phyloP scores from a whole-genome alignment of 1,140 invertebrate genomes.

The Solenopsis fugax region DNA sequence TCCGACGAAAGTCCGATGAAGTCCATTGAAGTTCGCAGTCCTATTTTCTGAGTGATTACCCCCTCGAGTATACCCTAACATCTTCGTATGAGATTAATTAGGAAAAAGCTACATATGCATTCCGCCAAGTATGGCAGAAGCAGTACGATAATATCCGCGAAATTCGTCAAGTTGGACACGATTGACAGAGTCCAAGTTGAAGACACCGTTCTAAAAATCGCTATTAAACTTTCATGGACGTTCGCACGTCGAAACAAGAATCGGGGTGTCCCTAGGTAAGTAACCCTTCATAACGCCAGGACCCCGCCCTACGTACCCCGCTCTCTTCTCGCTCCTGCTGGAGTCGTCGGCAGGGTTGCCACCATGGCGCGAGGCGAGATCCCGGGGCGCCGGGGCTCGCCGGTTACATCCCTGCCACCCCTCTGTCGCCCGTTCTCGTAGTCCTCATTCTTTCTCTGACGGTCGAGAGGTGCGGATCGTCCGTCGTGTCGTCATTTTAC shows the following conservation, averaged over 20 bases:
- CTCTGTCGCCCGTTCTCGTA: slow-evolving; percentile 63
- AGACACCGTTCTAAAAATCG: slow-evolving; percentile 54
- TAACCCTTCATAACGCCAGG: slow-evolving; percentile 65
- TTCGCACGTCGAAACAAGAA: background rate
- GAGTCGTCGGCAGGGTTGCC: slow-evolving; percentile 69
- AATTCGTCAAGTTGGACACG: background rate
- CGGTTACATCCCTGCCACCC: slow-evolving; percentile 70
- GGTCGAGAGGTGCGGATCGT: slow-evolving; percentile 72
- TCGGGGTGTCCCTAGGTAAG: slow-evolving; percentile 18
- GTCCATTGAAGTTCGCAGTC: too few relatives aligned
- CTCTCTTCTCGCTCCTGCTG: slow-evolving; percentile 40
- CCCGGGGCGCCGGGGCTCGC: slow-evolving; percentile 69
- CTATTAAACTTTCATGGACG: background rate
- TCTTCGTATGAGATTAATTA: background rate
- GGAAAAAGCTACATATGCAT: background rate
- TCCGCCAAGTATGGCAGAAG: background rate
- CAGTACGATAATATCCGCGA: background rate
- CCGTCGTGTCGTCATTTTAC: slow-evolving; percentile 21
- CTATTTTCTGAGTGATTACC: too few relatives aligned
- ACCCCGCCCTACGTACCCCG: slow-evolving; percentile 70
- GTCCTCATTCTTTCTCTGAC: slow-evolving; percentile 78
- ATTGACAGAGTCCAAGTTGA: background rate
- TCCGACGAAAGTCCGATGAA: too few relatives aligned
- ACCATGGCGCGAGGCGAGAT: slow-evolving; percentile 59
- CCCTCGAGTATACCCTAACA: background rate